Conservation (phyloP, 2,888 invertebrate species). For the Lycocerus yunnanus region DNA sequence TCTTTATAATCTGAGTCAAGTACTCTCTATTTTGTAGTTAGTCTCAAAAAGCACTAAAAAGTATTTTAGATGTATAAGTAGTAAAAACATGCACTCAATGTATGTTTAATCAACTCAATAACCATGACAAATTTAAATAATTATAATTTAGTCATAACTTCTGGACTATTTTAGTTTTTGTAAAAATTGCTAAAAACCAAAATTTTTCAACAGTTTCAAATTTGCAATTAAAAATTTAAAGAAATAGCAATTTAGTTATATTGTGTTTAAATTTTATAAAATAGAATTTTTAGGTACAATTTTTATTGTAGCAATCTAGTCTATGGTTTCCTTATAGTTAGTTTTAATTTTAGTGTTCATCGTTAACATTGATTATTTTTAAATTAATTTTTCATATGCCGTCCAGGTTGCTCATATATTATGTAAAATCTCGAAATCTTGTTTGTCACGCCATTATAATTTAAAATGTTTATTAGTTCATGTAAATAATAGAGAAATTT, state of each 20-base stretch:
- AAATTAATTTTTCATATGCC: background rate
- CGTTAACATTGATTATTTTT: background rate
- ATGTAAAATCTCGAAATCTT: background rate
- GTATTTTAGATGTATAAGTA: constrained; percentile 19
- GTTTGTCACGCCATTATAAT: background rate
- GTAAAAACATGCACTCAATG: background rate
- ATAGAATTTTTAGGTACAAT: background rate
- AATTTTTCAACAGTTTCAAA: background rate
- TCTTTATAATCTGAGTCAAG: constrained; percentile 1
- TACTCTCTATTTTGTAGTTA: constrained; percentile 17
- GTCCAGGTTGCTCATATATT: background rate
- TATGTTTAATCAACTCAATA: background rate
- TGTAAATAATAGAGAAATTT: constrained; percentile 18
- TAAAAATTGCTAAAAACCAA: background rate
- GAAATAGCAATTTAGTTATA: background rate
- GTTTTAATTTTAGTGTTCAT: constrained; percentile 3
- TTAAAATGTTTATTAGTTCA: constrained; percentile 1
- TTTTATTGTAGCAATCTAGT: background rate
- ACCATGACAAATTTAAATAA: constrained; percentile 15
- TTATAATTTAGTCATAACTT: background rate
- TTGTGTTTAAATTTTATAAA: background rate
- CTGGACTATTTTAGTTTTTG: no score
- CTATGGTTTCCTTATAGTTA: background rate
- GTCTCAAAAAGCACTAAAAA: constrained; percentile 11
- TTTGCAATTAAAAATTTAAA: background rate